phyloP scores from a whole-genome alignment of 2,113 vertebrate genomes.

The Syrrhaptes paradoxus region DNA sequence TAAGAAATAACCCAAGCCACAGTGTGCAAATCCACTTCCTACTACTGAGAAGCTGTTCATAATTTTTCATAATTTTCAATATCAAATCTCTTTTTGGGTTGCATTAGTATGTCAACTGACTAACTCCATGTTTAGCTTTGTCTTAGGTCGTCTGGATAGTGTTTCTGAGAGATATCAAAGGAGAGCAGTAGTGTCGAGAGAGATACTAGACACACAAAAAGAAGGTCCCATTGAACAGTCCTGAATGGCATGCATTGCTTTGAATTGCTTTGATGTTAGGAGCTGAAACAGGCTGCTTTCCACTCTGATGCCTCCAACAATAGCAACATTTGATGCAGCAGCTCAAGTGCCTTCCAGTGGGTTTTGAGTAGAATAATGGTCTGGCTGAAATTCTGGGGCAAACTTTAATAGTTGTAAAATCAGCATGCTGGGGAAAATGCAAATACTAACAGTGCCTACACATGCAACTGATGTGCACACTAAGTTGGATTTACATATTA shows the following conservation, averaged over 20 bases:
- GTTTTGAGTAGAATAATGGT: not conserved
- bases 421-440: not conserved
- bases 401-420: not conserved
- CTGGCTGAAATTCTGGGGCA: not conserved
- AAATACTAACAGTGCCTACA: not conserved
- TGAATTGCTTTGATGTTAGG: not conserved
- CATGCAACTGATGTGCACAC: not conserved
- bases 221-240: not conserved
- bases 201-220: not conserved
- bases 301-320: not conserved
- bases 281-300: not conserved
- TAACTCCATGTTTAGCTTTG: not conserved
- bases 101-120: not conserved
- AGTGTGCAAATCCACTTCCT: not conserved
- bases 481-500: not conserved
- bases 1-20: not conserved
- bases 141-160: not conserved
- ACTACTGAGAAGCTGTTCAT: not conserved
- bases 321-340: not conserved
- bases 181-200: not conserved
- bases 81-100: not conserved
- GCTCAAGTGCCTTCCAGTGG: not conserved
- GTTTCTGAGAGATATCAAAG: not conserved
- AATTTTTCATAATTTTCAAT: not conserved
- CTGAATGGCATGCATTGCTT: not conserved